Base-by-base conservation (phyloP, 2,113 vertebrate genomes). In the Bubo bubo region DNA sequence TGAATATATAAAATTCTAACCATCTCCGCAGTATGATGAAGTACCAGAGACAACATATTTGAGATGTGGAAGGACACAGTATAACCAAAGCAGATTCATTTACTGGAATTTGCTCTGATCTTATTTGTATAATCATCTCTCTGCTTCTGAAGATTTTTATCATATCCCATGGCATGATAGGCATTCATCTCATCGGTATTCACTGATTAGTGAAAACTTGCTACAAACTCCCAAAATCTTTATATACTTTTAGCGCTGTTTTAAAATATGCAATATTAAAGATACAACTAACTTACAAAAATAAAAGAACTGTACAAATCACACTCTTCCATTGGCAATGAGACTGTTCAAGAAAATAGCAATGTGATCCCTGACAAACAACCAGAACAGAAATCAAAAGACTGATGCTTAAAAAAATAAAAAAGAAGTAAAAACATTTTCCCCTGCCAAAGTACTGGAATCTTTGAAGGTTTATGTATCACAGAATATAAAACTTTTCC, bases 261-360 rank as follows among this genome's bases (percentile, higher is more conserved):
- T 53, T 85, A 96, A 97, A 98, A 96, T 97, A 80, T 63, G 75
- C n/a, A 92, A 80, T 84, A 81, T 88, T 79, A 93, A 96, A 97
- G 92, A 28, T 88, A 39, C 52, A 94, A 94, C 79, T 95, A 94
- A 97, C 95, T 88, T 95, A 95, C 50, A 96, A 97, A 97, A 93
- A 97, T 87, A 95, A 96, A 96, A 84, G 81, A 67, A 93, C 90
- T 93, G 90, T 97, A 96, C 82, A 97, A 96, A 76, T 90, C 49
- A 85, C 66, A 77, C 56, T 92, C 72, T 90, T 96, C 80, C 66
- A 89, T 47, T 93, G 93, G 94, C 90, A 97, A 93, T 79, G 84
- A 92, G 94, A 96, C 92, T 67, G 89, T 76, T 94, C 75, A 84
- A 94, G 95, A 96, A 75, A 95, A 92, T 39, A 96, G 92, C n/a